Base-by-base conservation (phyloP, 1,140 invertebrate genomes). In the Halesus radiatus region DNA sequence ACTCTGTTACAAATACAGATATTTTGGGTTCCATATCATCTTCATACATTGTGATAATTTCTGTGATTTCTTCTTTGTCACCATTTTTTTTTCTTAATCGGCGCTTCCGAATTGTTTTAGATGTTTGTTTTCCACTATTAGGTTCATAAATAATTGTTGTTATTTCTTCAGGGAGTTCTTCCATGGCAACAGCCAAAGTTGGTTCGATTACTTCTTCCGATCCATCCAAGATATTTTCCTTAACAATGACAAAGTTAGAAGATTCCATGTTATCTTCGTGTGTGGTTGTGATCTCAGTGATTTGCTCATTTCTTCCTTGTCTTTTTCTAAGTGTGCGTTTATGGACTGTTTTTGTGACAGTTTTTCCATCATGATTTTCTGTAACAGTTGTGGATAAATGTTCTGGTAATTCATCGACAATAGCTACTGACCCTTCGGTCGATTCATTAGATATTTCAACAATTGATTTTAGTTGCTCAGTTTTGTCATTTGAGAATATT, bases 161-260 rank as follows among this genome's bases (percentile, higher is more conserved):
- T 20, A 64, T 32, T 64, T 64, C 20, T 64, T 64, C 60, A 5
- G 60, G 60, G 18, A 64, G 23, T 64, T 64, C 60, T 64, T 64
- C 60, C 3, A 64, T 16, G 7, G 20, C n/a, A n/a, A 18, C n/a
- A 56, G n/a, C 18, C n/a, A 45, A 45, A 2, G 37, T 45, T 45
- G 37, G 37, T 45, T 45, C 37, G 8, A 45, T 45, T 56, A 3
- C n/a, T 56, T 56, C 20, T 56, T 56, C 37, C 10, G 20, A 22
- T 56, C 54, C n/a, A 16, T 56, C 20, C n/a, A 56, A n/a, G 54
- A 18, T 56, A 18, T 18, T 18, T 22, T 56, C 54, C 10, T n/a
- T 56, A 56, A 64, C 60, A 5, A 22, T n/a, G 4, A 64, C 60
- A 26, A 32, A 1, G 15, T 18, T 29, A 22, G 18, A 22, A 15